A percentile compares a stretch with the other conserved stretches of the same genome.
phyloP scores from a whole-genome alignment of 2,113 vertebrate species.

The Corynorhinus townsendii region DNA sequence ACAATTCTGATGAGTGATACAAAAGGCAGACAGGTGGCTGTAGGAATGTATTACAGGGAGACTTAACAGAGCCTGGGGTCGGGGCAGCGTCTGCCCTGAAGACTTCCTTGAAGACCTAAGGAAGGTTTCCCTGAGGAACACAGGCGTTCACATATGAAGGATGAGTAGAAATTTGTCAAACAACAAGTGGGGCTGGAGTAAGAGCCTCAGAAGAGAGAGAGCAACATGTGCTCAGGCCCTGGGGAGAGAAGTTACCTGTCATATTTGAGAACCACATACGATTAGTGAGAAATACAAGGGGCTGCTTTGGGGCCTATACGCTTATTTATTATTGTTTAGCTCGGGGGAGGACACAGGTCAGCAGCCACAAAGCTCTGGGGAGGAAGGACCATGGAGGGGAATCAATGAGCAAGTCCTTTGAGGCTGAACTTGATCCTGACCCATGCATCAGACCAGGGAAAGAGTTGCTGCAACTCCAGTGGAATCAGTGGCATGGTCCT shows the following conservation, averaged over 20 bases:
- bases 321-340: not conserved
- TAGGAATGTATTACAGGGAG: not conserved
- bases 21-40: not conserved
- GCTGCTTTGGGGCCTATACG: not conserved
- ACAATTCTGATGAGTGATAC: constrained; percentile 14
- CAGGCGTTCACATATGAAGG: not conserved
- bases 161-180: not conserved
- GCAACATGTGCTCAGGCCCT: not conserved
- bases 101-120: not conserved
- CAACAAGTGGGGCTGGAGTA: not conserved
- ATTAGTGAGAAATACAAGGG: not conserved
- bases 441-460: not conserved
- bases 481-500: not conserved
- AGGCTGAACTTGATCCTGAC: not conserved
- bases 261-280: not conserved
- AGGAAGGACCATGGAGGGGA: not conserved
- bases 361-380: not conserved
- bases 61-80: not conserved
- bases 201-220: not conserved
- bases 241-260: not conserved
- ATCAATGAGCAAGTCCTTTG: not conserved
- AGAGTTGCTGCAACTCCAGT: not conserved
- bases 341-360: not conserved
- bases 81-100: not conserved
- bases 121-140: not conserved